These are phyloP conservation scores for Brachycybe producta DNA, from an alignment of 2,888 invertebrate species.

Conservation along the genomic window DNA sequence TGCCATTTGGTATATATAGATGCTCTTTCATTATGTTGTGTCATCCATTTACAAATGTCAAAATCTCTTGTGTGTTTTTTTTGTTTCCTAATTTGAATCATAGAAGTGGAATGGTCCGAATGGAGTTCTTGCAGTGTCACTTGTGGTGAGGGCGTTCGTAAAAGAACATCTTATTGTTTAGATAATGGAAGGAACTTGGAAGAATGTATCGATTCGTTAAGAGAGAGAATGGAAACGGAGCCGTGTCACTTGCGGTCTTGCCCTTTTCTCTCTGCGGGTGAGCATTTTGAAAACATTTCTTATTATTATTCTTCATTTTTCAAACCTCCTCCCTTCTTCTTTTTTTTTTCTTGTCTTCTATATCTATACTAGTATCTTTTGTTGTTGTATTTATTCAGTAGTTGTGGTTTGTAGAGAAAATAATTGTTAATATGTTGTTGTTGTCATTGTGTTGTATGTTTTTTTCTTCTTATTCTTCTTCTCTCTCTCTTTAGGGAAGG, in stretches of 20 bases:
- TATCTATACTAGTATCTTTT: too few species aligned
- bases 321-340: background rate
- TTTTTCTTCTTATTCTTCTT: too few species aligned
- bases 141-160: slow-evolving; percentile 16
- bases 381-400: too few species aligned
- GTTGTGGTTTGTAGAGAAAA: too few species aligned
- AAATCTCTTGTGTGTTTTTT: too few species aligned
- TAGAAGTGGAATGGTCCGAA: slow-evolving; percentile 18
- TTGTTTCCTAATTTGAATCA: background rate
- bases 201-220: slow-evolving; percentile 14
- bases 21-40: background rate
- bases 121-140: slow-evolving; percentile 19
- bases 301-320: background rate
- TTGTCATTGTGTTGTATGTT: too few species aligned
- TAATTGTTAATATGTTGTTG: too few species aligned
- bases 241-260: slow-evolving; percentile 10
- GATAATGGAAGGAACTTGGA: slow-evolving; percentile 18
- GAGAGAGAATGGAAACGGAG: slow-evolving; percentile 15
- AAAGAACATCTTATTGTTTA: slow-evolving; percentile 17
- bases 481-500: too few species aligned
- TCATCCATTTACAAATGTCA: too few species aligned
- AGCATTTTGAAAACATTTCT: too few species aligned
- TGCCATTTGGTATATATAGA: slow-evolving; percentile 6
- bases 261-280: background rate
- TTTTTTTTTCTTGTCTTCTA: too few species aligned